These are phyloP conservation scores for Lerema accius DNA, from an alignment of 1,140 invertebrate genomes.

Conservation along the genomic window DNA sequence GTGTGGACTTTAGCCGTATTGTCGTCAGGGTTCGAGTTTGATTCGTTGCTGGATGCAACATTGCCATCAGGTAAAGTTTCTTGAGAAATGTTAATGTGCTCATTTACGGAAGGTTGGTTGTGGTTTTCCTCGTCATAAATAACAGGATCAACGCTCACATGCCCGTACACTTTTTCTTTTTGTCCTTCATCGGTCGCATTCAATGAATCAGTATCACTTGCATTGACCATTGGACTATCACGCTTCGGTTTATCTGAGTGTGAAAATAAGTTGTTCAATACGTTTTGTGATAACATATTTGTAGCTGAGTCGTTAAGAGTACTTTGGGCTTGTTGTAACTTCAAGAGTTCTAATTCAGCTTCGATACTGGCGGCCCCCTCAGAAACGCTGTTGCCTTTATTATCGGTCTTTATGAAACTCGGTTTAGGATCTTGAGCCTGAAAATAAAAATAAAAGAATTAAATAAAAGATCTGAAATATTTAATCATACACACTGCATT, in stretches of 20 bases:
- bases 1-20: conserved; percentile 26
- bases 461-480: no score
- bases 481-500: no score
- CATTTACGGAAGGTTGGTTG: conserved; percentile 42
- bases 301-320: conserved; percentile 52
- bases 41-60: conserved; percentile 30
- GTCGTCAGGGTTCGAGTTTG: conserved; percentile 14
- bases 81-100: conserved; percentile 35
- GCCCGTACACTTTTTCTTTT: conserved; percentile 74
- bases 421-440: conserved; percentile 61
- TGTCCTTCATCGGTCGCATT: conserved; percentile 63
- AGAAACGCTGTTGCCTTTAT: conserved; percentile 57
- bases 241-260: conserved; percentile 74
- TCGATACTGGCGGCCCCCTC: conserved; percentile 59
- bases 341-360: conserved; percentile 74
- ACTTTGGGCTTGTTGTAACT: conserved; percentile 58
- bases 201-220: conserved; percentile 49
- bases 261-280: conserved; percentile 57
- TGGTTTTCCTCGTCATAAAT: conserved; percentile 56
- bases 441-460: conserved; percentile 42
- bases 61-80: conserved; percentile 32
- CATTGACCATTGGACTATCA: conserved; percentile 61
- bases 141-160: conserved; percentile 72
- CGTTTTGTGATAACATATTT: conserved; percentile 61
- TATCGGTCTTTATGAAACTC: conserved; percentile 59